Evolutionary conservation across 1,140 invertebrate species (phyloP).

Genomic region (Ctenoplectra terminalis): DNA sequence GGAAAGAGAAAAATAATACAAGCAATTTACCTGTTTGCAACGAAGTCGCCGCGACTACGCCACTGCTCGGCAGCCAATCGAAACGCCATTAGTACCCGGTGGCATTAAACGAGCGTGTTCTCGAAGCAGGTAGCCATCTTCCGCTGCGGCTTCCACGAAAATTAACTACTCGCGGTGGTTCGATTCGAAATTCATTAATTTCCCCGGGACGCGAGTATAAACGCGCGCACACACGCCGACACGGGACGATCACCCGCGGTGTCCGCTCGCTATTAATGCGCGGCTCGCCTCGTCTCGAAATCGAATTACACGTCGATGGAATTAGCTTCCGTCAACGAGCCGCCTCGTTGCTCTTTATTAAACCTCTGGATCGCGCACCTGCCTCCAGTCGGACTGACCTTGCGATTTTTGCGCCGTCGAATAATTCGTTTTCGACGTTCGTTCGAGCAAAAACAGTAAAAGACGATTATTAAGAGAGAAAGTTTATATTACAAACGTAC

Average conservation of each 20-base stretch:
- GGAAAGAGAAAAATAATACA: not conserved
- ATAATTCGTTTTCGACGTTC: no score
- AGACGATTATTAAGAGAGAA: no score
- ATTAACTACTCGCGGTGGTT: slow-evolving; percentile 61
- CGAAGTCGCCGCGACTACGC: slow-evolving; percentile 39
- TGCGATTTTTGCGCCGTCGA: not conserved
- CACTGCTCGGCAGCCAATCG: slow-evolving; percentile 57
- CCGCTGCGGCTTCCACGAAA: slow-evolving; percentile 61
- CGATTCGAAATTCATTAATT: slow-evolving; percentile 69
- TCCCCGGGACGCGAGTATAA: slow-evolving; percentile 37
- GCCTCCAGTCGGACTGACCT: not conserved
- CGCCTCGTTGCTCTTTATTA: slow-evolving; percentile 40
- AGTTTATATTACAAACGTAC: no score
- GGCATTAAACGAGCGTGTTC: slow-evolving; percentile 68
- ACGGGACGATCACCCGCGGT: slow-evolving; percentile 60
- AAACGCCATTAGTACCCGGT: slow-evolving; percentile 66
- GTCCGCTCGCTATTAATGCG: slow-evolving; percentile 56
- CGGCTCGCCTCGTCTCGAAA: slow-evolving; percentile 49
- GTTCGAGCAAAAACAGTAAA: no score
- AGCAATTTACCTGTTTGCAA: not conserved
- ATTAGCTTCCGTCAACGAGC: slow-evolving; percentile 57
- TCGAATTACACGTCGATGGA: slow-evolving; percentile 63
- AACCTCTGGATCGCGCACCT: not conserved
- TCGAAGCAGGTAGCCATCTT: slow-evolving; percentile 59
- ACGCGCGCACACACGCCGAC: slow-evolving; percentile 29